Evolutionary conservation across 2,888 invertebrate species (phyloP).

Genomic region (Hedya salicella): DNA sequence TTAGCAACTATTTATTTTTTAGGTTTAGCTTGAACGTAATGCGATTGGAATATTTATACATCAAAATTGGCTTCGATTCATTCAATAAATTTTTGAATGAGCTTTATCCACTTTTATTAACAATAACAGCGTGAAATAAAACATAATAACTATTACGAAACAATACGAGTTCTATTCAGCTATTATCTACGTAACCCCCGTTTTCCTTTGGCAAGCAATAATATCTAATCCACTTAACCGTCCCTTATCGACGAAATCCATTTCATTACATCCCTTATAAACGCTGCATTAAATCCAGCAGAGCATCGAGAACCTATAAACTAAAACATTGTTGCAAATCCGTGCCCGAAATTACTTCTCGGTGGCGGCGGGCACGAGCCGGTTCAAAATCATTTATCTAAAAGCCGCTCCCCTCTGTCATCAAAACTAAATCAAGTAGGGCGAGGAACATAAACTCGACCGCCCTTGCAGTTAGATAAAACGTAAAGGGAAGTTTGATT

Average conservation of each 20-base stretch:
- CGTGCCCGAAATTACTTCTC: constrained; percentile 55
- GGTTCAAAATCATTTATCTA: constrained; percentile 78
- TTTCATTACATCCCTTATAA: constrained; percentile 73
- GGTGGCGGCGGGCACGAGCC: constrained; percentile 50
- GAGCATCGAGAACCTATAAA: constrained; percentile 66
- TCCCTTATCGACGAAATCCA: constrained; percentile 67
- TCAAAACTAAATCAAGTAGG: constrained; percentile 84
- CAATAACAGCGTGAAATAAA: constrained; percentile 1
- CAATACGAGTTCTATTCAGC: constrained; percentile 20
- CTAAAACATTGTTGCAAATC: constrained; percentile 77
- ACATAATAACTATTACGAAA: constrained; percentile 10
- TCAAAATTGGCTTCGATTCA: background rate
- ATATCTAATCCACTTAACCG: constrained; percentile 74
- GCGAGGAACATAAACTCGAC: constrained; percentile 79
- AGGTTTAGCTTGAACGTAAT: background rate
- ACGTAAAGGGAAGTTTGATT: constrained; percentile 82
- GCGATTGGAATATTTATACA: background rate
- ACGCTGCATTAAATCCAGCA: constrained; percentile 66
- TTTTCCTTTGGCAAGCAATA: constrained; percentile 56
- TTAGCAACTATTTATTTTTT: no score
- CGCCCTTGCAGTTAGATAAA: constrained; percentile 83
- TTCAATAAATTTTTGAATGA: background rate
- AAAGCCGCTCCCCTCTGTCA: constrained; percentile 80
- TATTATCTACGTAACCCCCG: constrained; percentile 43
- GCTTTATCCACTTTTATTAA: constrained; percentile 9